Percentiles rank a stretch among this genome's conserved stretches.
phyloP scores from a whole-genome alignment of 2,797 vertebrate genomes.

The Enteromius argenteus region DNA sequence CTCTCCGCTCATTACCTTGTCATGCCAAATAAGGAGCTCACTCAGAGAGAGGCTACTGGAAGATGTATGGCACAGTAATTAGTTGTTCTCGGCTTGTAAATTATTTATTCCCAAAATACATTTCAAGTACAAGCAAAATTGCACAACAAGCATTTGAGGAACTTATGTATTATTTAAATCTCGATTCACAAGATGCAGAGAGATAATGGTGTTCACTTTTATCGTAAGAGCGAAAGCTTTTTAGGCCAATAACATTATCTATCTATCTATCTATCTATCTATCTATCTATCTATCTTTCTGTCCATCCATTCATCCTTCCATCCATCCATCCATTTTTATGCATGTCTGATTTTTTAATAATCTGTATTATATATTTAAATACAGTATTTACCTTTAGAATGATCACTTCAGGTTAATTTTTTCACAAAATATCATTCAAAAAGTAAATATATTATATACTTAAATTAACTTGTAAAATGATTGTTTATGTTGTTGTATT shows the following conservation, averaged over 20 bases:
- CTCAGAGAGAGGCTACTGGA: slow-evolving; percentile 53
- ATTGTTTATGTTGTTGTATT: background rate
- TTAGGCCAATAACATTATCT: background rate
- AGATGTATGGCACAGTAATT: slow-evolving; percentile 57
- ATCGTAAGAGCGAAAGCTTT: background rate
- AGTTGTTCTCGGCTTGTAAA: slow-evolving; percentile 54
- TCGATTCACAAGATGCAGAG: slow-evolving; percentile 11
- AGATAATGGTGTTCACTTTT: slow-evolving; percentile 28
- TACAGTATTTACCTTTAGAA: background rate
- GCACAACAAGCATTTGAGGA: slow-evolving; percentile 43
- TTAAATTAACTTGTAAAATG: background rate
- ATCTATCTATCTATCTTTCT: background rate
- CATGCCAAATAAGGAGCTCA: slow-evolving; percentile 70
- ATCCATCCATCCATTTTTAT: too few relatives aligned
- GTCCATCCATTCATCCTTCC: too few relatives aligned
- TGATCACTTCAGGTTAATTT: background rate
- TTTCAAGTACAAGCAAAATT: slow-evolving; percentile 28
- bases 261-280: background rate
- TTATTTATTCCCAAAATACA: slow-evolving; percentile 45
- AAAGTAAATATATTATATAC: background rate
- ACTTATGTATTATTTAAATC: slow-evolving; percentile 38
- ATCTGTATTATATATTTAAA: too few relatives aligned
- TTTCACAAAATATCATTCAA: background rate
- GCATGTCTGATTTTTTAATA: background rate
- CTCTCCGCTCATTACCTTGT: slow-evolving; percentile 74